phyloP scores from a whole-genome alignment of 2,113 vertebrate genomes.

The Orthonyx spaldingii region DNA sequence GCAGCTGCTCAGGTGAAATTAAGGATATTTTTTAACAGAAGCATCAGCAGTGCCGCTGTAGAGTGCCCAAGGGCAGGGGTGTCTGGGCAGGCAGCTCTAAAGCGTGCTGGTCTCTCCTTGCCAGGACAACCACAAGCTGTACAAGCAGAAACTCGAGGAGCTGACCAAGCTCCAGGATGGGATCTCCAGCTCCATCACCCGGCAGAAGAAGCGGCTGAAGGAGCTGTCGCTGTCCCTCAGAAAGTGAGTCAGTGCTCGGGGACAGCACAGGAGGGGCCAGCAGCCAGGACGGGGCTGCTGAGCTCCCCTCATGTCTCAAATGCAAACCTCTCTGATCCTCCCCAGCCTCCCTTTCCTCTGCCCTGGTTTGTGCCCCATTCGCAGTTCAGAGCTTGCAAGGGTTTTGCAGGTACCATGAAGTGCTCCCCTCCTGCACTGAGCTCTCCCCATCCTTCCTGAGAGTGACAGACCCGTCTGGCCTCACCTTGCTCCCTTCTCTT shows the following conservation, averaged over 20 bases:
- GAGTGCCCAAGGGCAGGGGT: background rate
- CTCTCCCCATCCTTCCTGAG: background rate
- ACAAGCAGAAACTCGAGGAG: slow-evolving; percentile 88
- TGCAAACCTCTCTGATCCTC: background rate
- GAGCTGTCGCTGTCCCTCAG: slow-evolving; percentile 75
- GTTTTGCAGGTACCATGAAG: background rate
- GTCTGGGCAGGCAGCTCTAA: background rate
- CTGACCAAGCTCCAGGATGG: slow-evolving; percentile 84
- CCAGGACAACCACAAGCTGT: slow-evolving; percentile 86
- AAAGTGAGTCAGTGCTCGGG: slow-evolving; percentile 62
- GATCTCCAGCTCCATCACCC: slow-evolving; percentile 78
- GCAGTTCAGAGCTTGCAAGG: background rate
- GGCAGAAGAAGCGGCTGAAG: slow-evolving; percentile 81
- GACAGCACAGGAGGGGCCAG: background rate
- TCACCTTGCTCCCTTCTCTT: background rate
- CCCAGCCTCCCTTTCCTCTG: background rate
- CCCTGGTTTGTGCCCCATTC: background rate
- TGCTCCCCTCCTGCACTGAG: background rate
- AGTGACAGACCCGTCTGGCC: background rate
- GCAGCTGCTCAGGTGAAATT: background rate
- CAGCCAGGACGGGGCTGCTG: accelerated
- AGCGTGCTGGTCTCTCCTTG: accelerated
- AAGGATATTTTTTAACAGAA: background rate
- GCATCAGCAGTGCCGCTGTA: too few relatives aligned
- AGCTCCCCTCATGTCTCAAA: accelerated